Base-by-base conservation (phyloP, 2,113 vertebrate genomes). In the Cinclus mexicanus region DNA sequence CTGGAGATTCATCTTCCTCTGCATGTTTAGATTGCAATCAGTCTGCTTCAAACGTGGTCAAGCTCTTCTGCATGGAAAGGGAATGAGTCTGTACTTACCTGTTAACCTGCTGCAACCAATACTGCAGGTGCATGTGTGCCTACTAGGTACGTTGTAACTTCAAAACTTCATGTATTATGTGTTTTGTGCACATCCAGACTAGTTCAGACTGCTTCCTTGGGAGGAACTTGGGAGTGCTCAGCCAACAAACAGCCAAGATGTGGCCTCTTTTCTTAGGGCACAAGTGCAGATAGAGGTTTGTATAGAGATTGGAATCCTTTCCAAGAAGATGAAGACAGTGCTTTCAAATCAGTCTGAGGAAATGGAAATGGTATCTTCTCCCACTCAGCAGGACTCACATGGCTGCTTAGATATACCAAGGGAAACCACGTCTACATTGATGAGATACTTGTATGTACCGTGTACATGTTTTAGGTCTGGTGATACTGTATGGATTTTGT, bases 81-180 rank as follows among this genome's bases (percentile, higher is more conserved):
- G 6, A 11, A 53, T 56, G 53, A 21, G 4, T 53, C 42, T 57
- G 16, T 53, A 46, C 14, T 84, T 74, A 37, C 11, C 19, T 55
- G 11, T 59, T 20, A 55, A 2, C 14, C 13, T 83, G 41, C 53
- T 68, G 10, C n/a, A 49, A 46, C 8, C 8, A 26, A 2, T 76
- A 16, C 11, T 41, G 12, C 14, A 46, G 13, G 16, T 47, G 24
- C 14, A 9, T 19, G 4, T 1, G 2, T 0, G 1, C 15, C 26
- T 60, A 7, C 20, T 67, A 25, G 18, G 12, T 26, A 49, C 0
- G 1, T 22, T 47, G 4, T 39, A 60, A 42, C 14, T 78, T 69
- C 4, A 88, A 39, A 52, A 42, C 61, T 47, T 69, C 6, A 16
- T 52, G 9, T n/a, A 15, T 39, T 4, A 3, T 12, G 15, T 12